Percentiles rank a stretch among this genome's conserved stretches.
phyloP scores from a whole-genome alignment of 2,888 invertebrate species.

The Nomada hirtipes region DNA sequence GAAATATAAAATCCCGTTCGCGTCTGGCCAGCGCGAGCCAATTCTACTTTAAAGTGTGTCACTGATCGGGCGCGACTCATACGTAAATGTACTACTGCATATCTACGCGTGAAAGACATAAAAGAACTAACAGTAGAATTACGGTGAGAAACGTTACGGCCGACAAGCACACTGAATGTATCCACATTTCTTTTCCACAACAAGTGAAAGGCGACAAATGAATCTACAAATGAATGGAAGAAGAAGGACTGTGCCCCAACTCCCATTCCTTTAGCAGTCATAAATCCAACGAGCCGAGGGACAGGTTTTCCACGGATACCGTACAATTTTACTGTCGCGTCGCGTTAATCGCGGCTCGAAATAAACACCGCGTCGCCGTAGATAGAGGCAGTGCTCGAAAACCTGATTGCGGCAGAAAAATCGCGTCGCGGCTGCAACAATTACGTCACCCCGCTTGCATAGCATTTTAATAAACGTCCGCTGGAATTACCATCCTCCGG shows the following conservation, averaged over 20 bases:
- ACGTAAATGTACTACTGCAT: no score
- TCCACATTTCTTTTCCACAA: no score
- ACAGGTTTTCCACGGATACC: neutral
- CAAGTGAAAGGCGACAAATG: no score
- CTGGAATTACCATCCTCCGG: conserved; percentile 3
- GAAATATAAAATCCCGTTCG: no score
- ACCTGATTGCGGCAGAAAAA: neutral
- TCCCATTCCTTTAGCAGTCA: neutral
- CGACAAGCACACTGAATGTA: no score
- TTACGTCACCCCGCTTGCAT: conserved; percentile 6
- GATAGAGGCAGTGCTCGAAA: neutral
- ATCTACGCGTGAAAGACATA: no score
- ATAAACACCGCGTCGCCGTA: neutral
- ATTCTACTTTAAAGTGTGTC: no score
- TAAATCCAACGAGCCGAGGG: neutral
- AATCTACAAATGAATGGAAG: no score
- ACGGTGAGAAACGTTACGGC: no score
- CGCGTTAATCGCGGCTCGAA: neutral
- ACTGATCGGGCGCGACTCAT: no score
- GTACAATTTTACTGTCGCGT: neutral
- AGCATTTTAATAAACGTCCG: conserved; percentile 15
- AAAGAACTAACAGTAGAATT: no score
- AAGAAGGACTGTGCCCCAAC: neutral
- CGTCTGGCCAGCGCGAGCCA: no score
- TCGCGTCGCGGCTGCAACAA: neutral